Conservation (phyloP, 1,140 invertebrate genomes). For the Tenebrio molitor region DNA sequence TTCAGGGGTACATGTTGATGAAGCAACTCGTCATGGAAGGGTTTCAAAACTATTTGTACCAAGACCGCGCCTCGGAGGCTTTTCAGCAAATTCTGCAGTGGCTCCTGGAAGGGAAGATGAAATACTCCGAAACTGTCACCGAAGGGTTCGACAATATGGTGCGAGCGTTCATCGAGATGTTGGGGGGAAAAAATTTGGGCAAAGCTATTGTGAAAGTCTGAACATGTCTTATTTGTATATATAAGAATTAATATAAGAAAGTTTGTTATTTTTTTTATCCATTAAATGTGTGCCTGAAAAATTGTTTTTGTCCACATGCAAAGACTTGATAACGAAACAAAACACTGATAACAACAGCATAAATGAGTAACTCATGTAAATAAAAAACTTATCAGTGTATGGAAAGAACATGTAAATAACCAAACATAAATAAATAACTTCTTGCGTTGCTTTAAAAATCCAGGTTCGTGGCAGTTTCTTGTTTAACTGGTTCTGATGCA, state of each 20-base stretch:
- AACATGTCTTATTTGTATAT: conserved; percentile 6
- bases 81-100: conserved; percentile 72
- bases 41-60: conserved; percentile 70
- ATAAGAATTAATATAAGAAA: background rate
- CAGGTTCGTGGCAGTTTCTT: no score
- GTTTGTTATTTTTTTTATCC: background rate
- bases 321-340: no score
- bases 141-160: conserved; percentile 78
- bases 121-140: conserved; percentile 73
- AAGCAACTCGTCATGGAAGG: conserved; percentile 75
- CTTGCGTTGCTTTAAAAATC: no score
- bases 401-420: no score
- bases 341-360: no score
- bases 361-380: no score
- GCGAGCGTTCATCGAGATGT: conserved; percentile 74
- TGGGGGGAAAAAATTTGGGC: conserved; percentile 75
- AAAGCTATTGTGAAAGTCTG: conserved; percentile 72
- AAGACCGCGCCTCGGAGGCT: conserved; percentile 69
- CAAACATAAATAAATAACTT: no score
- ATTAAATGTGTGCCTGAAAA: no score
- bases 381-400: no score
- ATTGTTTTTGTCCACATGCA: no score
- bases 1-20: conserved; percentile 68
- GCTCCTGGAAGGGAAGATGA: conserved; percentile 73
- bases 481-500: no score